phyloP scores from a whole-genome alignment of 2,888 invertebrate genomes.

The Scelioninae gen. 2 region DNA sequence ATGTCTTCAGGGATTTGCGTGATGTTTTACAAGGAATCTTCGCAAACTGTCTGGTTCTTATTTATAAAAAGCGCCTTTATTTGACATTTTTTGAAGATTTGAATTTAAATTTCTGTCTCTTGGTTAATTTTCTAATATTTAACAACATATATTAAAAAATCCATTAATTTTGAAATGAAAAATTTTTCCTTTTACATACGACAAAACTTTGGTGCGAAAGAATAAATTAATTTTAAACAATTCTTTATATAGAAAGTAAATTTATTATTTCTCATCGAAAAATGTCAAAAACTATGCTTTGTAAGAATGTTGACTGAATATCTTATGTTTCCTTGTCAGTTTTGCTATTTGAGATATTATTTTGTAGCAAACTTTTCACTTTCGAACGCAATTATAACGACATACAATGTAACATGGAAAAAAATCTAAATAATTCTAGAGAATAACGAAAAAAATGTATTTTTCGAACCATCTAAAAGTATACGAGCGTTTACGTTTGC shows the following conservation, averaged over 20 bases:
- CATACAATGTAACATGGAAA: slow-evolving; percentile 4
- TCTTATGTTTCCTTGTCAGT: slow-evolving; percentile 2
- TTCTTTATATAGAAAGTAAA: not conserved
- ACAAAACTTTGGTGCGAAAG: no score
- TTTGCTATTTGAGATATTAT: slow-evolving; percentile 9
- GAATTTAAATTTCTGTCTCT: no score
- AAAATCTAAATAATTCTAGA: not conserved
- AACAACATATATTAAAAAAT: no score
- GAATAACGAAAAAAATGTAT: slow-evolving; percentile 26
- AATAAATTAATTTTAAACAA: no score
- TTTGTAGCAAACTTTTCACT: slow-evolving; percentile 23
- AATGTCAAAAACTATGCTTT: slow-evolving; percentile 3
- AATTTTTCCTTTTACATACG: not conserved
- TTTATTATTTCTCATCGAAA: not conserved
- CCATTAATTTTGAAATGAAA: no score
- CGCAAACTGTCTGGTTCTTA: not conserved
- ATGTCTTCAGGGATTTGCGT: slow-evolving; percentile 65
- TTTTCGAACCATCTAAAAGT: slow-evolving; percentile 44
- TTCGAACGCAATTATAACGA: slow-evolving; percentile 3
- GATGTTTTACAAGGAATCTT: not conserved
- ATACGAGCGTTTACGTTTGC: slow-evolving; percentile 39
- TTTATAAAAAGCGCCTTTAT: not conserved
- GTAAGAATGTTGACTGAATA: not conserved
- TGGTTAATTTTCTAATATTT: not conserved
- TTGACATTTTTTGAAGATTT: not conserved